Base-by-base conservation (phyloP, 1,140 invertebrate genomes). In the Drosophila albomicans region DNA sequence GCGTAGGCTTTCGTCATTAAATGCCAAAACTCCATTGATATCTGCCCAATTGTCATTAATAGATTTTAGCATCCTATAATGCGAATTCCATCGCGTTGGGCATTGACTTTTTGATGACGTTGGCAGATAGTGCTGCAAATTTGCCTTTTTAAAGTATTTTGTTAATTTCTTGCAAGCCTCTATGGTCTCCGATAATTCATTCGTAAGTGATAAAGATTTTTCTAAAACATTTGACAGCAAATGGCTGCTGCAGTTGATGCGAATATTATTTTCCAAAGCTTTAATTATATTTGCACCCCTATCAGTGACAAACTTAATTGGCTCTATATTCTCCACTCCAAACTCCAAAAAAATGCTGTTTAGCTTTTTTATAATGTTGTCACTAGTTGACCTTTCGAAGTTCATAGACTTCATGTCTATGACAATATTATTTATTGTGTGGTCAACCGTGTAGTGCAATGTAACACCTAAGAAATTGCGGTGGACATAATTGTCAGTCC, bases 401-500 rank as follows among this genome's bases (percentile, higher is more conserved):
- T 78, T 62, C 71, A 78, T 74, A 10, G 70, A 78, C 51, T 78
- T 78, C 45, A 69, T 61, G n/a, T 66, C 71, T 7, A 78, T 20
- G 6, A 74, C 43, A 2, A 78, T 46, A 28, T 78, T 61, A n/a
- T 30, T 16, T 8, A 78, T 57, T 35, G 61, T 16, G 10, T 3
- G 41, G 41, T 66, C 25, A 10, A 43, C 54, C 8, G 28, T 5
- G 38, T 74, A 78, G 28, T 69, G 70, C 3, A 78, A 56, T 43
- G 76, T 78, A 1, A 74, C 70, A 0, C 76, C 76, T 15, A 74
- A 46, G 38, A 78, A 69, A 30, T 78, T 74, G 8, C 76, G 25
- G 8, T 70, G 30, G 0, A 69, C 52, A 51, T 69, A 78, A 48
- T 78, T 74, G 45, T 78, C 65, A 10, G 61, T 66, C 65, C 65